These are phyloP conservation scores for Steinernema carpocapsae DNA, from an alignment of 2,888 invertebrate genomes.

Conservation along the genomic window DNA sequence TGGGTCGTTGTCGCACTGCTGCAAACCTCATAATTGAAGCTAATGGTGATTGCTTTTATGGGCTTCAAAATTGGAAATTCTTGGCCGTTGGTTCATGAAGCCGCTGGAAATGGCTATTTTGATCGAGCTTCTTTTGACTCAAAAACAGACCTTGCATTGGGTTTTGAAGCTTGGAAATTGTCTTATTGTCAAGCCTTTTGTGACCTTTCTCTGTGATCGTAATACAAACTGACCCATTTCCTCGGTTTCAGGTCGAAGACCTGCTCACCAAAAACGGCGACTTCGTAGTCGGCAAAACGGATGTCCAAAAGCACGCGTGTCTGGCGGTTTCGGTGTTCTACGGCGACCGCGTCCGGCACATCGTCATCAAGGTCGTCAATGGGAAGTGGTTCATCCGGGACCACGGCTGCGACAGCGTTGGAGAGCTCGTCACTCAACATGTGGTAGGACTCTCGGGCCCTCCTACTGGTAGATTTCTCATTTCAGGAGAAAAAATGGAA, in stretches of 20 bases:
- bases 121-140: too few species aligned
- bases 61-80: too few species aligned
- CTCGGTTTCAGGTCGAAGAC: neutral
- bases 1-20: too few species aligned
- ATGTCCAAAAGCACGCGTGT: constrained; percentile 19
- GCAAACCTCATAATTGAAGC: too few species aligned
- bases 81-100: too few species aligned
- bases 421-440: constrained; percentile 2
- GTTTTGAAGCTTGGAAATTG: too few species aligned
- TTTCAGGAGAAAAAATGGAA: constrained; percentile 12
- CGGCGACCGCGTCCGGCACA: constrained; percentile 17
- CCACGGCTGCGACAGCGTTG: neutral
- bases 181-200: too few species aligned
- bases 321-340: constrained; percentile 8
- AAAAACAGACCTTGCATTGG: too few species aligned
- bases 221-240: too few species aligned
- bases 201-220: too few species aligned
- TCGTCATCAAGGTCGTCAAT: neutral
- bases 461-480: neutral
- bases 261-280: neutral
- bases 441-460: neutral
- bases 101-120: too few species aligned
- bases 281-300: constrained; percentile 4
- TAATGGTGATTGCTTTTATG: too few species aligned
- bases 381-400: constrained; percentile 13